These are phyloP conservation scores for Uropsilus gracilis DNA, from an alignment of 2,113 vertebrate genomes.

Conservation along the genomic window DNA sequence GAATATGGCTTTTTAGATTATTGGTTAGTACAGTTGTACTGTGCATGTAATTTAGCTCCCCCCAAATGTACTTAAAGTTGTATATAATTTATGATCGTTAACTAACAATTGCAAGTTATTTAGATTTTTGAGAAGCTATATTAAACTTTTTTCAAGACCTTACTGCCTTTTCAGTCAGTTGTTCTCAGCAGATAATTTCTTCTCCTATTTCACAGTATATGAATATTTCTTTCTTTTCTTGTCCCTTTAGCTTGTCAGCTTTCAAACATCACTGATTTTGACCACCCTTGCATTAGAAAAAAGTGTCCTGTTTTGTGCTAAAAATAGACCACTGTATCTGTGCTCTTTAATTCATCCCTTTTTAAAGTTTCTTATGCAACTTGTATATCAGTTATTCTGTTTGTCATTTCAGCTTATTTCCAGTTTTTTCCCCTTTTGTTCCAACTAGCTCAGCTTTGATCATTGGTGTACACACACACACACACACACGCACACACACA, in stretches of 20 bases:
- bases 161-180: not conserved
- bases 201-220: not conserved
- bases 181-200: constrained; percentile 16
- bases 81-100: constrained; percentile 41
- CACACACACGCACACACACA: too few relatives aligned
- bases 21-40: not conserved
- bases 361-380: not conserved
- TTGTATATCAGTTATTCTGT: not conserved
- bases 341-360: not conserved
- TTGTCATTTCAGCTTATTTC: constrained; percentile 1
- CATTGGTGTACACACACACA: not conserved
- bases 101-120: constrained; percentile 18
- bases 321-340: not conserved
- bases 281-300: not conserved
- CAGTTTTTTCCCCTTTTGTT: not conserved
- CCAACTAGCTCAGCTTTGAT: not conserved
- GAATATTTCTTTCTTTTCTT: not conserved
- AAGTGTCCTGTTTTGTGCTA: not conserved
- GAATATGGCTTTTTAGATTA: constrained; percentile 37
- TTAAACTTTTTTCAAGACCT: not conserved
- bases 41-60: not conserved
- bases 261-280: not conserved
- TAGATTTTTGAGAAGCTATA: not conserved
- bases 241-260: not conserved
- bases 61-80: constrained; percentile 40